Conservation (phyloP, 2,797 vertebrate genomes). For the Pelodytes ibericus region DNA sequence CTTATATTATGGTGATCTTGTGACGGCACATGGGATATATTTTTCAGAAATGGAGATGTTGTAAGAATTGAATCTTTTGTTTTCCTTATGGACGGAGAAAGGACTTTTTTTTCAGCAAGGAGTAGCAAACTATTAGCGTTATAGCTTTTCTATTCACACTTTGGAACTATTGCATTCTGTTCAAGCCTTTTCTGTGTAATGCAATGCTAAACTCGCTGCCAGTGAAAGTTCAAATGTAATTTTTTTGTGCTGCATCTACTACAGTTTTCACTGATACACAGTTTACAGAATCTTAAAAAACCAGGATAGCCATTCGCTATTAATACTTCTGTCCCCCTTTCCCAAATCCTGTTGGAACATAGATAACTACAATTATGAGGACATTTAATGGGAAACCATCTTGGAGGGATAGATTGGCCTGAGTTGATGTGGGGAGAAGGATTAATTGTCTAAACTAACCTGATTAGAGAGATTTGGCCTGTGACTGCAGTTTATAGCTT, state of each 20-base stretch:
- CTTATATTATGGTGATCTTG: no score
- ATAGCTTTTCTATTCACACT: constrained; percentile 1
- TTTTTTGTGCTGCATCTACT: background rate
- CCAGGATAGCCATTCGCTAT: no score
- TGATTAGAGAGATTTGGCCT: no score
- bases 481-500: no score
- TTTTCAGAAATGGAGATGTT: background rate
- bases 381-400: no score
- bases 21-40: background rate
- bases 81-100: background rate
- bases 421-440: no score
- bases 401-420: no score
- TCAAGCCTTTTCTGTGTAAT: background rate
- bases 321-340: no score
- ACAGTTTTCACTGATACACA: background rate
- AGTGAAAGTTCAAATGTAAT: background rate
- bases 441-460: no score
- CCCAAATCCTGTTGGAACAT: no score
- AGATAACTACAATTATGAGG: no score
- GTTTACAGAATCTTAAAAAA: background rate
- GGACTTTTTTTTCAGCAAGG: background rate
- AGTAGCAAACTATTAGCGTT: background rate
- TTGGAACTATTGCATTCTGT: background rate
- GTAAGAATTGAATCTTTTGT: background rate
- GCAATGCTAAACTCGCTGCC: background rate